Evolutionary conservation across 2,113 vertebrate species (phyloP).

Genomic region (Blennius ocellaris): DNA sequence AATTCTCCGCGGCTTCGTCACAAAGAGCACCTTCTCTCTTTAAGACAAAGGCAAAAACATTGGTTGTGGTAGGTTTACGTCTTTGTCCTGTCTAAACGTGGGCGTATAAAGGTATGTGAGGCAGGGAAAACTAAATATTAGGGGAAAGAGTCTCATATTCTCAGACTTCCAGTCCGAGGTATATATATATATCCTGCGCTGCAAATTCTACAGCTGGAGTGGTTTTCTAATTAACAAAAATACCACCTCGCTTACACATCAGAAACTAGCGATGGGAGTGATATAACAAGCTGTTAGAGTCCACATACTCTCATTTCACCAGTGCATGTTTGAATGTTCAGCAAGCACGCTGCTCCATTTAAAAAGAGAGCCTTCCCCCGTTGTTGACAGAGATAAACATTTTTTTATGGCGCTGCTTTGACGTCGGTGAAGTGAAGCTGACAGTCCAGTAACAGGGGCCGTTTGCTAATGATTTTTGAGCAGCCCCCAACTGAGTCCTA

Average conservation of each 20-base stretch:
- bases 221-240: constrained; percentile 72
- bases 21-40: not conserved
- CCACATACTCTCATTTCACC: constrained; percentile 57
- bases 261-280: constrained; percentile 48
- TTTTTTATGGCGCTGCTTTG: constrained; percentile 67
- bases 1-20: not conserved
- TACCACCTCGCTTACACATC: constrained; percentile 60
- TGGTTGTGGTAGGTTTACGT: not conserved
- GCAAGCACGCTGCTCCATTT: constrained; percentile 63
- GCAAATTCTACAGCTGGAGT: constrained; percentile 58
- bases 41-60: not conserved
- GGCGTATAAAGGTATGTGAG: not conserved
- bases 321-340: constrained; percentile 74
- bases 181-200: constrained; percentile 36
- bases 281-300: constrained; percentile 69
- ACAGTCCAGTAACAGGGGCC: constrained; percentile 92
- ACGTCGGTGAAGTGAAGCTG: constrained; percentile 85
- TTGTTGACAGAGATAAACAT: constrained; percentile 81
- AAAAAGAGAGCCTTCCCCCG: constrained; percentile 49
- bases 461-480: constrained; percentile 97
- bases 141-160: not conserved
- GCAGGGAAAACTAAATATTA: not conserved
- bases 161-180: not conserved
- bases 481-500: constrained; percentile 96
- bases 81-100: not conserved